phyloP scores from a whole-genome alignment of 2,797 vertebrate species.

The Sebastes elongatus region DNA sequence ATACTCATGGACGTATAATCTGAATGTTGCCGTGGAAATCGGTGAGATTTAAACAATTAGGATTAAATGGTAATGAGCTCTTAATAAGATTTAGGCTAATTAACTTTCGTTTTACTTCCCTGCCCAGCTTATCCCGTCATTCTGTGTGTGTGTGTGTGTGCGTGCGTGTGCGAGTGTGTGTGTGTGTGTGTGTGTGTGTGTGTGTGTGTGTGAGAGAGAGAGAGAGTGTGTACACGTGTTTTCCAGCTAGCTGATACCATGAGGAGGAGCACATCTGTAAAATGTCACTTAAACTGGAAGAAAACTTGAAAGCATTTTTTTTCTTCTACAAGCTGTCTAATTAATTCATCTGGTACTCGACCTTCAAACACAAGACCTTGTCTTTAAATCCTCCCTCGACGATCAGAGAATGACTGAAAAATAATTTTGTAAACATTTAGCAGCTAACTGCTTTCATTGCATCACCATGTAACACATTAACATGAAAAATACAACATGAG shows the following conservation, averaged over 20 bases:
- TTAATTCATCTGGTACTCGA: neutral
- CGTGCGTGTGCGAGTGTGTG: neutral
- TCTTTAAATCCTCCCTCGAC: neutral
- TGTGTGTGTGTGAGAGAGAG: neutral
- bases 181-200: neutral
- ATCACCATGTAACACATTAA: neutral
- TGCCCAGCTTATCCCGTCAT: constrained; percentile 19
- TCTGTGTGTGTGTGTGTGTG: neutral
- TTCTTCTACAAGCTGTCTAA: neutral
- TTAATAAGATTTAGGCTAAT: constrained; percentile 44
- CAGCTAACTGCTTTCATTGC: neutral
- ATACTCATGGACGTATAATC: neutral
- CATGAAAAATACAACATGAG: neutral
- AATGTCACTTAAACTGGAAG: neutral
- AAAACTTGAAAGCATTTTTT: neutral
- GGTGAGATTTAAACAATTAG: neutral
- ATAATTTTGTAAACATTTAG: neutral
- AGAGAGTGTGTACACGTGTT: neutral
- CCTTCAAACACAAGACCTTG: neutral
- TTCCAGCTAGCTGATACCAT: neutral
- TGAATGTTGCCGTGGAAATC: constrained; percentile 24
- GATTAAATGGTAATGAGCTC: constrained; percentile 23
- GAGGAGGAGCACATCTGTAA: neutral
- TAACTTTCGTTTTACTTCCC: constrained; percentile 10
- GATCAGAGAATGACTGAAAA: neutral